Percentiles rank a stretch among this genome's conserved stretches.
Conservation (phyloP, 2,113 vertebrate species). For the Chaetodon auriga region DNA sequence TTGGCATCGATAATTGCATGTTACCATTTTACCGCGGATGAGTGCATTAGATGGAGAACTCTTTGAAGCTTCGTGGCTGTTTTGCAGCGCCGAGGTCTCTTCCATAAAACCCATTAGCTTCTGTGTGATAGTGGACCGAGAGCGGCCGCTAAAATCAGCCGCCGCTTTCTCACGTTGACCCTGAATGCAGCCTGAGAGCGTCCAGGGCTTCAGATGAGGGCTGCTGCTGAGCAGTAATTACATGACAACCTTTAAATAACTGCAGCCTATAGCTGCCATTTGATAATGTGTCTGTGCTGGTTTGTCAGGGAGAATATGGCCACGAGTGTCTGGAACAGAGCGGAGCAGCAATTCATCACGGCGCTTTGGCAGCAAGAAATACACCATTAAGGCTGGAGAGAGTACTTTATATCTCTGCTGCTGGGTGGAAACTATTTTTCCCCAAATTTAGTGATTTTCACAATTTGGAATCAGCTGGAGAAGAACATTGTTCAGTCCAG, state of each 20-base stretch:
- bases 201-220: constrained; percentile 47
- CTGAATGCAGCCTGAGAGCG: constrained; percentile 49
- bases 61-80: constrained; percentile 67
- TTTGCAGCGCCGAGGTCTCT: constrained; percentile 54
- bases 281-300: constrained; percentile 65
- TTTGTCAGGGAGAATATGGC: constrained; percentile 29
- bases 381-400: constrained; percentile 38
- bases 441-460: constrained; percentile 46
- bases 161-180: constrained; percentile 56
- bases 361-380: constrained; percentile 47
- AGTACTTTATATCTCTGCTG: constrained; percentile 33
- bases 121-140: constrained; percentile 45
- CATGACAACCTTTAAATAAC: constrained; percentile 76
- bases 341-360: constrained; percentile 52
- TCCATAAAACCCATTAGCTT: constrained; percentile 81
- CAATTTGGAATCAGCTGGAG: constrained; percentile 30
- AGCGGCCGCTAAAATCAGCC: constrained; percentile 56
- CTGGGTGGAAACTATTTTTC: constrained; percentile 18
- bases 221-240: constrained; percentile 67
- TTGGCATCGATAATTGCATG: constrained; percentile 71
- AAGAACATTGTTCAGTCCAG: constrained; percentile 14
- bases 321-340: constrained; percentile 36
- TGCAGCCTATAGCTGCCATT: constrained; percentile 64
- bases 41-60: constrained; percentile 75
- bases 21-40: constrained; percentile 59